Evolutionary conservation across 37 sponge, comb jelly and placozoan genomes (phyloP).

Genomic region (Ianthella basta): DNA sequence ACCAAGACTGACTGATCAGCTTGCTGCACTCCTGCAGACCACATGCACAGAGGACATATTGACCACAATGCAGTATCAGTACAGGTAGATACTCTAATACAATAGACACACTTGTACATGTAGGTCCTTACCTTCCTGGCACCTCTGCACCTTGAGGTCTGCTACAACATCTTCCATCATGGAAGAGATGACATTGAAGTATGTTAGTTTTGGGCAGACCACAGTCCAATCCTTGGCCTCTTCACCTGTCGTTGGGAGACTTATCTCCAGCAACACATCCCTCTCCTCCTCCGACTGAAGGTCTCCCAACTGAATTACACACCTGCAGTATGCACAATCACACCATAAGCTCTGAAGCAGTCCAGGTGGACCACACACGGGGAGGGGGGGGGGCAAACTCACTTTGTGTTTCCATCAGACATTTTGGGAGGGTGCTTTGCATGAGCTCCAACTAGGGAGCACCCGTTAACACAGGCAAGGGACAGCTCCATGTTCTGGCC

Average conservation of each 20-base stretch:
- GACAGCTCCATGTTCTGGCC: constrained; percentile 88
- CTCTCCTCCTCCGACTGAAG: constrained; percentile 91
- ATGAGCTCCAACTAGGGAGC: constrained; percentile 58
- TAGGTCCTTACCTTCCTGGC: constrained; percentile 42
- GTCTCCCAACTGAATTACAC: constrained; percentile 82
- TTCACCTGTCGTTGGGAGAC: constrained; percentile 51
- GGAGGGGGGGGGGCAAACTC: too few relatives aligned
- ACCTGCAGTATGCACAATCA: too few relatives aligned
- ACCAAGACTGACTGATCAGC: constrained; percentile 55
- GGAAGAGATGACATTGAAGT: constrained; percentile 87
- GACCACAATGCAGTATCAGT: too few relatives aligned
- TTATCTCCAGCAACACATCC: constrained; percentile 78
- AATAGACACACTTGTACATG: not conserved
- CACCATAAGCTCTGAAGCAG: too few relatives aligned
- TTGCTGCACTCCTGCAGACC: not conserved
- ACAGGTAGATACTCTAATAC: not conserved
- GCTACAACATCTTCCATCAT: constrained; percentile 50
- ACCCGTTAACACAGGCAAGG: constrained; percentile 49
- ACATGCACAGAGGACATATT: not conserved
- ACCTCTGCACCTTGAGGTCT: constrained; percentile 52
- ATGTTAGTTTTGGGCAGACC: constrained; percentile 55
- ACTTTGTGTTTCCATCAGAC: constrained; percentile 62
- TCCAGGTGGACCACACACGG: too few relatives aligned
- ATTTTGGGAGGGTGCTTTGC: constrained; percentile 63
- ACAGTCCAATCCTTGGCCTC: constrained; percentile 23